These are phyloP conservation scores for Mimas tiliae DNA, from an alignment of 2,888 invertebrate species.

Conservation along the genomic window DNA sequence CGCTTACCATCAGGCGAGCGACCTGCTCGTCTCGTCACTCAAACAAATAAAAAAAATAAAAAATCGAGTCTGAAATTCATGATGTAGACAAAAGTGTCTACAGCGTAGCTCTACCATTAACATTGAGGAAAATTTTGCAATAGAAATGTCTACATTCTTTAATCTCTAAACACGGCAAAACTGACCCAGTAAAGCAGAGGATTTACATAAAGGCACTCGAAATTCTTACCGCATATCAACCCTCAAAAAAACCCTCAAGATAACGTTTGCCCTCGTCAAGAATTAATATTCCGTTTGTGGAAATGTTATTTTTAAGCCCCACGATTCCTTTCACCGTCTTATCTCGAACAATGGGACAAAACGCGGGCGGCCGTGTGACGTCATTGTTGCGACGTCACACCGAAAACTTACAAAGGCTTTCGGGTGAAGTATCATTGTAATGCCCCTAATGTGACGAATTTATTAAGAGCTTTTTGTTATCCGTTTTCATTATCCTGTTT, in stretches of 20 bases:
- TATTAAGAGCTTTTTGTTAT: conserved; percentile 19
- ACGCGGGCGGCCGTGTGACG: conserved; percentile 31
- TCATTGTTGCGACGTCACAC: conserved; percentile 39
- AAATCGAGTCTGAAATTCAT: too few relatives aligned
- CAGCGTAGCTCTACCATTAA: too few relatives aligned
- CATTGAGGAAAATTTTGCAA: too few relatives aligned
- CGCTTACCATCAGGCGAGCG: too few relatives aligned
- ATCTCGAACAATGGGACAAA: conserved; percentile 17
- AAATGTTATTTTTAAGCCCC: conserved; percentile 21
- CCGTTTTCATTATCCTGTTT: conserved; percentile 5
- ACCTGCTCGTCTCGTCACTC: too few relatives aligned
- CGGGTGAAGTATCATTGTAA: conserved; percentile 15
- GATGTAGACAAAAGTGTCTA: too few relatives aligned
- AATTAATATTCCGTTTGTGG: conserved; percentile 19
- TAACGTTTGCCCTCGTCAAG: conserved; percentile 21
- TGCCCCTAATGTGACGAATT: conserved; percentile 11
- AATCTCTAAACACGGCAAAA: neutral
- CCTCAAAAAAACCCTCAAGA: neutral
- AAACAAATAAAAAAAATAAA: too few relatives aligned
- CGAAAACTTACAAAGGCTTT: conserved; percentile 17
- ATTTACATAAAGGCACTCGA: neutral
- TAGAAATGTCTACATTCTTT: neutral
- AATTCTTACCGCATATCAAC: conserved; percentile 5
- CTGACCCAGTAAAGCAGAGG: neutral
- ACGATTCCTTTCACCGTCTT: conserved; percentile 11